Conservation (phyloP, 64 coral and sea anemone species). For the Dendronephthya gigantea region DNA sequence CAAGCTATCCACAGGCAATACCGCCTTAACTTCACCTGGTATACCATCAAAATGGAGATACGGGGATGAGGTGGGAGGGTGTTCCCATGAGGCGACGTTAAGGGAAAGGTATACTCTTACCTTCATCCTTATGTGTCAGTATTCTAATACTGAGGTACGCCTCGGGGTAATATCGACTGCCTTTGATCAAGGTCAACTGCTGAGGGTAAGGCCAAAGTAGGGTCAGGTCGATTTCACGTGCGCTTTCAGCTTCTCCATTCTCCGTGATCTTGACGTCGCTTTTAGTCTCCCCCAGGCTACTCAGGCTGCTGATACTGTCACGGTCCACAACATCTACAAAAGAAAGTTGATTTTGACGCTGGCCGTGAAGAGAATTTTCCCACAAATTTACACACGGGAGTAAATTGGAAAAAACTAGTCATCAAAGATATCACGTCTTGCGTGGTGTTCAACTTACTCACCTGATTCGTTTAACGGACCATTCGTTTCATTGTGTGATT, state of each 20-base stretch:
- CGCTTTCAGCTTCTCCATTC: not conserved
- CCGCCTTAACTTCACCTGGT: too few species aligned
- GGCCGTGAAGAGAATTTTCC: not conserved
- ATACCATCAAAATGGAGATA: too few species aligned
- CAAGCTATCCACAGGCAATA: too few species aligned
- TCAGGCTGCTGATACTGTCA: not conserved
- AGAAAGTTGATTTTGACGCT: not conserved
- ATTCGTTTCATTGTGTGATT: not conserved
- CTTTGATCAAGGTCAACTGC: conserved; percentile 55
- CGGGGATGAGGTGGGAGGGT: too few species aligned
- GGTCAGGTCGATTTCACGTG: conserved; percentile 32
- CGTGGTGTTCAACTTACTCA: not conserved
- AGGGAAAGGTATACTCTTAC: conserved; percentile 7
- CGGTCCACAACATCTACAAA: not conserved
- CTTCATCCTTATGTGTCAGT: conserved; percentile 37
- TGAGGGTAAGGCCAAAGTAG: conserved; percentile 81
- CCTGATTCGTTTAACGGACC: not conserved
- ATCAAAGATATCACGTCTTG: too few species aligned
- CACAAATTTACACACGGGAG: too few species aligned
- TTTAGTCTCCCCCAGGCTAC: not conserved
- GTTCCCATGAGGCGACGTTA: too few species aligned
- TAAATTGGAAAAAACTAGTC: too few species aligned
- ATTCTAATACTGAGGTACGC: conserved; percentile 44
- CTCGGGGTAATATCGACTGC: conserved; percentile 44
- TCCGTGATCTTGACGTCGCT: not conserved